Evolutionary conservation across 1,140 invertebrate genomes (phyloP), one percentile per base, ranked within the genome.

Genomic region (Nasonia giraulti): DNA sequence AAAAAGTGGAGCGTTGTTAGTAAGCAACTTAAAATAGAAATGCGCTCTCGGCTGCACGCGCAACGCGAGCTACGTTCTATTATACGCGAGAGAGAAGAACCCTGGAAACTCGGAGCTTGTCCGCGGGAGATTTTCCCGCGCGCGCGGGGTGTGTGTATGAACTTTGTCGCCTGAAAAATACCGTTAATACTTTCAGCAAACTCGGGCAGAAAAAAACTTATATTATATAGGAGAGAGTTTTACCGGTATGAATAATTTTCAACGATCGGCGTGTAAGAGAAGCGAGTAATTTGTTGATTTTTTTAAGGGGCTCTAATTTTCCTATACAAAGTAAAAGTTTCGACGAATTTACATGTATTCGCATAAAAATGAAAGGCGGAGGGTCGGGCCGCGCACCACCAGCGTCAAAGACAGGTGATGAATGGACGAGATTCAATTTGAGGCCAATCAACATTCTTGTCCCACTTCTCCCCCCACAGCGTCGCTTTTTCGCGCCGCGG

Each of bases 391-490:
- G 55, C 12, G 55, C 71, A 7, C 14, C 55, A 62, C 17, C 14
- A 17, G 62, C 68, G 33, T 73, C 69, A 66, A 81, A 62, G n/a
- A 6, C 7, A 55, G 90, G 90, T 91, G 90, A 91, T 91, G 89
- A 91, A 91, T 91, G 90, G 89, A 88, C 86, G 88, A 88, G 90
- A 91, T 91, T 91, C 90, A 91, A 91, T 91, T 91, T 91, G 88
- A 91, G 90, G 88, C 90, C 90, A 91, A 91, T 91, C 91, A 91
- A 91, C 91, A 91, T 91, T 91, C 89, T 91, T 90, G 90, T 91
- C 87, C 71, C 44, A 40, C 47, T 78, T 69, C 50, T 77, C 80
- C 88, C 86, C 87, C 74, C 76, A 83, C 79, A 40, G 27, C 47
- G 27, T 27, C 37, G 47, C 71, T 82, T 82, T 82, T 75, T 82